phyloP scores from a whole-genome alignment of 2,797 vertebrate species.

The Erpetoichthys calabaricus region DNA sequence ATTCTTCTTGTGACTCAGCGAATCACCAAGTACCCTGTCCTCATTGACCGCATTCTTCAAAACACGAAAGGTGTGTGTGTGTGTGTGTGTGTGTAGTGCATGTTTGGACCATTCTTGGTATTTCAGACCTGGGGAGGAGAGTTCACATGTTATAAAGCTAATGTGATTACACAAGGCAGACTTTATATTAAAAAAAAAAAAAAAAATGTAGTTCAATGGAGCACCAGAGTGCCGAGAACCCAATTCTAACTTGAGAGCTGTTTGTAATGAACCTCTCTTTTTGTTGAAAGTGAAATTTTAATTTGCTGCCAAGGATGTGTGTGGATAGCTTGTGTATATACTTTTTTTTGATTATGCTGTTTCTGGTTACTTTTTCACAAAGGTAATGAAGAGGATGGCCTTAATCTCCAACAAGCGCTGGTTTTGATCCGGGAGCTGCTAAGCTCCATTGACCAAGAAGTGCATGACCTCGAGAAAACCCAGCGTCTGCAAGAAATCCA shows the following conservation, averaged over 20 bases:
- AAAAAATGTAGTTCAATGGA: too few relatives aligned
- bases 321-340: too few relatives aligned
- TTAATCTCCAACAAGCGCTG: slow-evolving; percentile 45
- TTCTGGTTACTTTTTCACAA: not conserved
- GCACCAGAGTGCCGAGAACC: too few relatives aligned
- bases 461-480: slow-evolving; percentile 64
- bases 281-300: too few relatives aligned
- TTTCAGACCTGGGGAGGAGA: not conserved
- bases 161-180: too few relatives aligned
- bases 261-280: too few relatives aligned
- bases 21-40: slow-evolving; percentile 85
- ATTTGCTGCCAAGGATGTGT: too few relatives aligned
- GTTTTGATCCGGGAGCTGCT: slow-evolving; percentile 62
- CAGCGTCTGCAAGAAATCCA: slow-evolving; percentile 73
- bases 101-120: not conserved
- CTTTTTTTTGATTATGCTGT: not conserved
- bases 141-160: too few relatives aligned
- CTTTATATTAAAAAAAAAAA: too few relatives aligned
- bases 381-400: slow-evolving; percentile 65
- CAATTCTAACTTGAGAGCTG: too few relatives aligned
- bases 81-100: slow-evolving; percentile 29
- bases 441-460: slow-evolving; percentile 65
- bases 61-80: slow-evolving; percentile 60
- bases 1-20: slow-evolving; percentile 83
- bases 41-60: slow-evolving; percentile 72